phyloP scores from a whole-genome alignment of 2,113 vertebrate genomes.

The Sylvietta virens region DNA sequence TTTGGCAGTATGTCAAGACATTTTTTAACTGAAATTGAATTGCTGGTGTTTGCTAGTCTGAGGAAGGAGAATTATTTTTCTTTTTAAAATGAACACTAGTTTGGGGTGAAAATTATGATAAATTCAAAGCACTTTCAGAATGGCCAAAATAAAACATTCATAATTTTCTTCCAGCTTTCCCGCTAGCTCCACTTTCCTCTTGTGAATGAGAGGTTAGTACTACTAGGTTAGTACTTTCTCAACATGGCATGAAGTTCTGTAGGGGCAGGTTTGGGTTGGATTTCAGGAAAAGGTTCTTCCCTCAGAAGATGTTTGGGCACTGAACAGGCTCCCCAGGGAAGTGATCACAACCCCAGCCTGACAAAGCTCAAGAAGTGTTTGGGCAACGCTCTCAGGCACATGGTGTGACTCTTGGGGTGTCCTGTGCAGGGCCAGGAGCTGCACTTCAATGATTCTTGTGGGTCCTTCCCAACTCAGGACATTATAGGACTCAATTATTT shows the following conservation, averaged over 20 bases:
- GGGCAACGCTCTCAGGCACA: too few species aligned
- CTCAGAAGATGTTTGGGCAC: rapidly evolving
- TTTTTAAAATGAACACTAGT: rapidly evolving
- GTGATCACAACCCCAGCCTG: not conserved
- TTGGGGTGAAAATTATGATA: not conserved
- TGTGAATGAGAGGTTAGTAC: not conserved
- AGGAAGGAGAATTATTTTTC: not conserved
- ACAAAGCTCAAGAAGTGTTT: not conserved
- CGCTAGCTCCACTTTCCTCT: not conserved
- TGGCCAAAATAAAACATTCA: not conserved
- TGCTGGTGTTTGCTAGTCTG: not conserved
- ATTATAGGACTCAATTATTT: too few species aligned
- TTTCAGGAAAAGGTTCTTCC: not conserved
- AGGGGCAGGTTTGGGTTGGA: not conserved
- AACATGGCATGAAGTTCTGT: not conserved
- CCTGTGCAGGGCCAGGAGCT: not conserved
- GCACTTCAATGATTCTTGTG: not conserved
- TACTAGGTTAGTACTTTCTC: not conserved
- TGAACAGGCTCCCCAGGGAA: not conserved
- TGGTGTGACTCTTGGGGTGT: not conserved
- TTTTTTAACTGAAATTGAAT: not conserved
- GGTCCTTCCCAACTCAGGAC: not conserved
- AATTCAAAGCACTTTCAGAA: not conserved
- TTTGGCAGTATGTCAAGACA: not conserved
- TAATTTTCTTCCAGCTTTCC: not conserved